Evolutionary conservation across 1,140 invertebrate species (phyloP).

Genomic region (Maniola jurtina): DNA sequence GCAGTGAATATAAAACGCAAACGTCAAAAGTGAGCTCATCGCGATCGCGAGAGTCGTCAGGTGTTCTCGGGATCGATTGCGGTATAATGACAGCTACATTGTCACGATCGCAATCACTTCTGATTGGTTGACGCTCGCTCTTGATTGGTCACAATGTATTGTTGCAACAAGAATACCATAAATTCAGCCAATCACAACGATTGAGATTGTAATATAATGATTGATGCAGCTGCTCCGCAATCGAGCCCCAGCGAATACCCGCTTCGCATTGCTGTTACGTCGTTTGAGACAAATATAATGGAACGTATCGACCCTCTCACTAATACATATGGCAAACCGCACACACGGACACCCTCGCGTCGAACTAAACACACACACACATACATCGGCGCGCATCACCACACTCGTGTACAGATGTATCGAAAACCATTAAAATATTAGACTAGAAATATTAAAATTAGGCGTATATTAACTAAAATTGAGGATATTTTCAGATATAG

Average conservation of each 20-base stretch:
- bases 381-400: constrained; percentile 9
- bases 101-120: too few relatives aligned
- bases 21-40: constrained; percentile 26
- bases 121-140: too few relatives aligned
- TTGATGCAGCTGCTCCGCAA: too few relatives aligned
- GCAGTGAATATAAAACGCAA: constrained; percentile 25
- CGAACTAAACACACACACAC: constrained; percentile 15
- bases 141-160: too few relatives aligned
- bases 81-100: too few relatives aligned
- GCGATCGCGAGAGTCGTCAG: constrained; percentile 18
- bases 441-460: constrained; percentile 13
- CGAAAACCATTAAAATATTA: neutral
- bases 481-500: neutral
- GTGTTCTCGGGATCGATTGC: too few relatives aligned
- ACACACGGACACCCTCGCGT: constrained; percentile 16
- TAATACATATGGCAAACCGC: constrained; percentile 70
- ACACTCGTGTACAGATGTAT: constrained; percentile 19
- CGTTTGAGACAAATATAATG: constrained; percentile 39
- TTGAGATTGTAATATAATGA: too few relatives aligned
- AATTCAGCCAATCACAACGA: too few relatives aligned
- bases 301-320: constrained; percentile 65
- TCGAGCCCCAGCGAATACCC: neutral
- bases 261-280: constrained; percentile 2
- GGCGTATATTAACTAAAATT: constrained; percentile 3
- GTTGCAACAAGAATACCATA: too few relatives aligned